Conservation (phyloP, 2,113 vertebrate genomes). For the Catagonus wagneri region DNA sequence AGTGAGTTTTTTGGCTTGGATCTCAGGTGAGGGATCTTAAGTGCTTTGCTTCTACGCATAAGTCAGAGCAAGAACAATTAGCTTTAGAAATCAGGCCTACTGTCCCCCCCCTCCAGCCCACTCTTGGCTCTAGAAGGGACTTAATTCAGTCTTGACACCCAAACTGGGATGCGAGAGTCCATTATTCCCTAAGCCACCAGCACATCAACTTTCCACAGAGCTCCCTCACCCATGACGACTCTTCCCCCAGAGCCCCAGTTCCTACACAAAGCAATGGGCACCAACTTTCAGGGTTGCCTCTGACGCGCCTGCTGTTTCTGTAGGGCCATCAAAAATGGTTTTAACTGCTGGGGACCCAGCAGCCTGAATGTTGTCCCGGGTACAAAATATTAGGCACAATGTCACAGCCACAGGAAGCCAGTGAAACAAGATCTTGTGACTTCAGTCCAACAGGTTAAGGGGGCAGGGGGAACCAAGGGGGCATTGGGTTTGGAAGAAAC, state of each 20-base stretch:
- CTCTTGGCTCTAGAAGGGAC: background rate
- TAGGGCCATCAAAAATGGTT: background rate
- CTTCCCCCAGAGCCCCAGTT: background rate
- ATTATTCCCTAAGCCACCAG: background rate
- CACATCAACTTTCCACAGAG: background rate
- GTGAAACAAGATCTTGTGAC: background rate
- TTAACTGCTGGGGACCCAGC: background rate
- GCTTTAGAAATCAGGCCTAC: background rate
- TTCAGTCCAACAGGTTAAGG: background rate
- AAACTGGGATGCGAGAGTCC: background rate
- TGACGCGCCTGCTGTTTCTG: too few relatives aligned
- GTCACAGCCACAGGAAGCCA: too few relatives aligned
- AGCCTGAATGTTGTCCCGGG: too few relatives aligned
- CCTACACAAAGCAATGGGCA: background rate
- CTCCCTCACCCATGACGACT: background rate
- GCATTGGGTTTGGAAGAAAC: too few relatives aligned
- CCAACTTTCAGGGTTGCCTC: background rate
- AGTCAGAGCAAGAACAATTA: background rate
- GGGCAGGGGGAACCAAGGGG: too few relatives aligned
- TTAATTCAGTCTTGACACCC: accelerated
- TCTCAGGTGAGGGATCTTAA: background rate
- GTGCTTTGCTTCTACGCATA: background rate
- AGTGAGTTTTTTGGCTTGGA: background rate
- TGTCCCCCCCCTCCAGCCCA: background rate
- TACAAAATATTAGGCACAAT: background rate